Percentiles rank a stretch among this genome's conserved stretches.
Conservation (phyloP, 2,113 vertebrate genomes). For the Alethe castanea region DNA sequence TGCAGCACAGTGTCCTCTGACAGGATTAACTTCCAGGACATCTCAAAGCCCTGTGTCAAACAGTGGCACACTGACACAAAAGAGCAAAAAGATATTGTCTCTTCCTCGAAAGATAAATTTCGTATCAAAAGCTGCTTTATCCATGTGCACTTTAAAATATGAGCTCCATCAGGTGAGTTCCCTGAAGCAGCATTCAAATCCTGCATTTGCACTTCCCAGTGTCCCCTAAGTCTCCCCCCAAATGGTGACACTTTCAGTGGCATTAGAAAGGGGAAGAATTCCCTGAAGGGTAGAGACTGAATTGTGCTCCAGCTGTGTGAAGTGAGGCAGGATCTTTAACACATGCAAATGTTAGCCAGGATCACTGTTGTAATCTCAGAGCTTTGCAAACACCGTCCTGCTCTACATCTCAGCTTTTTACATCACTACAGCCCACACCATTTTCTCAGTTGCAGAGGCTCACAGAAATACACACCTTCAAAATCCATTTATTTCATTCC, state of each 20-base stretch:
- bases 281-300: neutral
- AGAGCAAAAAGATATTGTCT: neutral
- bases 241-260: fast-evolving
- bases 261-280: no score
- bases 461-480: neutral
- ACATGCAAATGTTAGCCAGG: constrained; percentile 8
- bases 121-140: neutral
- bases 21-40: constrained; percentile 34
- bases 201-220: fast-evolving
- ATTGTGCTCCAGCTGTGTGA: neutral
- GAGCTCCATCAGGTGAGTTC: neutral
- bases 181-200: fast-evolving
- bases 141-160: neutral
- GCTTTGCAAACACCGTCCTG: constrained; percentile 42
- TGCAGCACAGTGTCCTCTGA: neutral
- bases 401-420: neutral
- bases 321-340: neutral
- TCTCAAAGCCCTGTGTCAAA: neutral
- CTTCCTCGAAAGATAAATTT: neutral
- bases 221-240: neutral
- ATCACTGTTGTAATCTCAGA: constrained; percentile 38
- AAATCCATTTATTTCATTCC: neutral
- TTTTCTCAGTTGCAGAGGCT: neutral
- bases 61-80: neutral
- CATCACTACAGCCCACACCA: neutral